Base-by-base conservation (phyloP, 2,888 invertebrate species). In the Pandemis heparana region DNA sequence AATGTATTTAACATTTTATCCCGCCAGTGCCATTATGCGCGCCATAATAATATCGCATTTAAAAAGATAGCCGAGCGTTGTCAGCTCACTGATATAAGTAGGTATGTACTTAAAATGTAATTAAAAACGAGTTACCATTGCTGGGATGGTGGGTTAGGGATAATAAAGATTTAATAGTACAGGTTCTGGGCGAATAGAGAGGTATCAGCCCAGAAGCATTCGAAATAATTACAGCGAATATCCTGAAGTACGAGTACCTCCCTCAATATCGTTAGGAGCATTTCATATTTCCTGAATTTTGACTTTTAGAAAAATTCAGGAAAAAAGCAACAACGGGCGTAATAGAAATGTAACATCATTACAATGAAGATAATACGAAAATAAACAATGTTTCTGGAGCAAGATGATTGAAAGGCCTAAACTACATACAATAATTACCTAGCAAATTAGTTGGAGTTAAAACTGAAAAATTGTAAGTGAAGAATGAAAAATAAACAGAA, bases 121-220 rank as follows among this genome's bases (percentile, higher is more conserved):
- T 89, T 90, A 88, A 89, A 89, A 91, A 89, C 90, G 71, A 87
- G 90, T 90, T 90, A 86, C 84, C 81, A 82, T 77, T 82, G 80
- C 83, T 53, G 60, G 10, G 70, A 74, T 64, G 80, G 79, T 75
- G 75, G 82, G 83, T 83, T 82, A 84, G 79, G 85, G 83, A 86
- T 87, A 89, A 83, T 89, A 87, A 89, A 87, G 85, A 80, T 86
- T 87, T 87, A 88, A 89, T 89, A 87, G 85, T 84, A 83, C 86
- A 80, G 83, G 86, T 87, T 83, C 79, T 82, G 79, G 79, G 78
- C 76, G 76, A 81, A 83, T 81, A 81, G 79, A 81, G 73, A 73
- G 53, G 68, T 63, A 59, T 43, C 59, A 59, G 68, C 51, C 14
- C 63, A 70, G 64, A 67, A 64, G 60, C 63, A 75, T 74, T 70